These are phyloP conservation scores for Alethe castanea DNA, from an alignment of 2,113 vertebrate genomes.

Conservation along the genomic window DNA sequence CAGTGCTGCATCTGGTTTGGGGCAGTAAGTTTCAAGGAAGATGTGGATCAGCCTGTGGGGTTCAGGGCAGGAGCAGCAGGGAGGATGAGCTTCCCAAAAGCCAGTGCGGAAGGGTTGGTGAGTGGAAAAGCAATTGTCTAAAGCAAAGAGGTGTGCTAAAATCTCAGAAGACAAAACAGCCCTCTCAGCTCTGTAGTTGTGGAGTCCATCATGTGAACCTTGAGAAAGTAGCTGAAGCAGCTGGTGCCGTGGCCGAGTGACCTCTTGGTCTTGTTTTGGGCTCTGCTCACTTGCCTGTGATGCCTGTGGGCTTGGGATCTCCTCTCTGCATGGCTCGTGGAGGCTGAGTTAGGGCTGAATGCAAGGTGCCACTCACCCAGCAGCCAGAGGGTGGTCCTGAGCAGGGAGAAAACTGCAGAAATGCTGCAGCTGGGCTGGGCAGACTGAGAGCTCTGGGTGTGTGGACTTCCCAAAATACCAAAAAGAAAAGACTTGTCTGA, in stretches of 20 bases:
- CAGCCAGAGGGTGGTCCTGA: not conserved
- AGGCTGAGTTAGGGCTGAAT: not conserved
- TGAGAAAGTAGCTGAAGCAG: not conserved
- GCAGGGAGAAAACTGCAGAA: not conserved
- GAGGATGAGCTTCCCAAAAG: not conserved
- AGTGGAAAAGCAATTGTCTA: not conserved
- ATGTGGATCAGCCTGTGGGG: not conserved
- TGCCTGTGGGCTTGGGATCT: not conserved
- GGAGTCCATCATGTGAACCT: not conserved
- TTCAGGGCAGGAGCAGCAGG: not conserved
- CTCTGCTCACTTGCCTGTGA: accelerated
- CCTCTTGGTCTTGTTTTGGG: not conserved
- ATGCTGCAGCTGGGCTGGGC: not conserved
- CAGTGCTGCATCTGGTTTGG: not conserved
- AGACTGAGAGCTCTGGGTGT: not conserved
- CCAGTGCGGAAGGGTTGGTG: not conserved
- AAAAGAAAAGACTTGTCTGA: not conserved
- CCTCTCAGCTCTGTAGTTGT: not conserved
- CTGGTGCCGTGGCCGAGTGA: not conserved
- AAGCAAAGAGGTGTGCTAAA: not conserved
- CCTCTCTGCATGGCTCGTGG: not conserved
- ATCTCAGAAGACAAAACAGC: not conserved
- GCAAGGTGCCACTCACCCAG: not conserved
- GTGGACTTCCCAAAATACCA: not conserved
- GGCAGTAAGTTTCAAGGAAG: not conserved